Evolutionary conservation across 2,113 vertebrate genomes (phyloP), one percentile per base, ranked within the genome.

Genomic region (Trichomycterus rosablanca): DNA sequence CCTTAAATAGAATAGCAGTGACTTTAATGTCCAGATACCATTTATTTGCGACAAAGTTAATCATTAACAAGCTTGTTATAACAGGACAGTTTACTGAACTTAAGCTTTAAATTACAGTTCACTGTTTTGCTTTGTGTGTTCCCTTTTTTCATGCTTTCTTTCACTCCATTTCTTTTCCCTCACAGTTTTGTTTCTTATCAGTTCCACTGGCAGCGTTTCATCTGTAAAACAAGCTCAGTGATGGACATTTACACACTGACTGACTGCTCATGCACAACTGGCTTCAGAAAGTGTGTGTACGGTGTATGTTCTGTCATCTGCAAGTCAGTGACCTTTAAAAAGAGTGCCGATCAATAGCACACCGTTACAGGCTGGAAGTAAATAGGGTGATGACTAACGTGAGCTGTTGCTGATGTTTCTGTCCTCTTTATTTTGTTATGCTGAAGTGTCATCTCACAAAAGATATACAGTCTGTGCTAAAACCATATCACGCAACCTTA

Each of bases 321-420:
- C 51, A 59, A 71, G 57, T 32, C 55, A 62, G 7, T 71, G 74
- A 76, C 74, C 74, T 76, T 73, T 76, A 61, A 24, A 61, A 46
- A 67, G 63, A 63, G 53, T 45, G 68, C 53, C 40, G 66, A 76
- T 76, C 63, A 73, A 70, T 70, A 76, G 45, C 30, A 57, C 68
- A 35, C 57, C 45, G 55, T 68, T 58, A 50, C 64, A 62, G 50
- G 61, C 64, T 68, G 46, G 67, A 73, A 73, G 66, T 67, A 73
- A 76, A 70, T 66, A 70, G 59, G 66, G 55, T 44, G 51, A 57
- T 60, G 53, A 51, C 66, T 53, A 73, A 72, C 48, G 20, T 66
- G 66, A 68, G 63, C 56, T 75, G 66, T n/a, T 40, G 14, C 37
- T 40, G 37, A 40, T 40, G n/a, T 40, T 40, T n/a, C 11, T 40